These are phyloP conservation scores for Protobothrops flavoviridis DNA, from an alignment of 2,113 vertebrate species.

Conservation along the genomic window DNA sequence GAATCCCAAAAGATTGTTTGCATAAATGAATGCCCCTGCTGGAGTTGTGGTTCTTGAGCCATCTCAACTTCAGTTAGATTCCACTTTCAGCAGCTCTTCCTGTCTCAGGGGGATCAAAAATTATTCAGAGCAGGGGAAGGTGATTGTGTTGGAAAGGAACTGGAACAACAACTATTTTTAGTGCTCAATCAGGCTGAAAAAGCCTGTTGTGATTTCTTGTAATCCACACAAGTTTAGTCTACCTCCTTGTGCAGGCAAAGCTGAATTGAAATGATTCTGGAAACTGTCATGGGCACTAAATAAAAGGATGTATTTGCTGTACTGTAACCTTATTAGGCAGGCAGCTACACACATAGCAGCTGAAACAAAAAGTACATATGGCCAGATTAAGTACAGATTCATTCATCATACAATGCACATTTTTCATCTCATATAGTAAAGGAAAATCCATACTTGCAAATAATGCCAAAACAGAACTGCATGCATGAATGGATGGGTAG, in stretches of 20 bases:
- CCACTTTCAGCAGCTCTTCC: neutral
- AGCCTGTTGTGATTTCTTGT: neutral
- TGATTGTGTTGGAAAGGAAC: neutral
- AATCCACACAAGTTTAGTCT: neutral
- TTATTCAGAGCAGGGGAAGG: neutral
- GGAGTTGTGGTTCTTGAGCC: neutral
- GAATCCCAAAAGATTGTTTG: neutral
- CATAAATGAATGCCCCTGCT: neutral
- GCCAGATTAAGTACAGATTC: neutral
- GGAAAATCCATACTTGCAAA: neutral
- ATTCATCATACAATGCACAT: neutral
- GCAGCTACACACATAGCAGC: neutral
- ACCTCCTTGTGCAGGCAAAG: neutral
- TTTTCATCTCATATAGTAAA: neutral
- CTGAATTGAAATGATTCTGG: neutral
- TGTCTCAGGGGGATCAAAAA: neutral
- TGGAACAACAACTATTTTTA: neutral
- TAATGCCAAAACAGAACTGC: neutral
- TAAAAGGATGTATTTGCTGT: neutral
- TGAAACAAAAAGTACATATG: neutral
- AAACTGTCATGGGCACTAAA: neutral
- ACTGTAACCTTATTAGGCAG: neutral
- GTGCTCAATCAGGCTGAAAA: neutral
- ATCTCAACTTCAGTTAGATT: neutral
- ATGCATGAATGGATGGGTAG: neutral